Conservation (phyloP, 2,888 invertebrate genomes). For the Eucera pruinosa region DNA sequence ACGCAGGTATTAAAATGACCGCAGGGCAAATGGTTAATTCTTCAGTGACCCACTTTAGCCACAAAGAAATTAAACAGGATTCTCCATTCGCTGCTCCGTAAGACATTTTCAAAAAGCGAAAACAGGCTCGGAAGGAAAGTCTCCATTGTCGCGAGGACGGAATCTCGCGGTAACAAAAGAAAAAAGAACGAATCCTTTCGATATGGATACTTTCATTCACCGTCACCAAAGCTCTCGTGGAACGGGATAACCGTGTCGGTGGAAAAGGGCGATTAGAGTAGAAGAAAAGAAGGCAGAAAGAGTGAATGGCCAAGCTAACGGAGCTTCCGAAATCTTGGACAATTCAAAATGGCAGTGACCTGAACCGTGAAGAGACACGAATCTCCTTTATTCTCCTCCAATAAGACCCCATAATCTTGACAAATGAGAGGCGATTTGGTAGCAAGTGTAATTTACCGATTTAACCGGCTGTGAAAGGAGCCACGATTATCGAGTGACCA, state of each 20-base stretch:
- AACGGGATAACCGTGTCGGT: neutral
- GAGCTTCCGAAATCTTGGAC: neutral
- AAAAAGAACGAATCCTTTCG: neutral
- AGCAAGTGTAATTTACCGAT: constrained; percentile 44
- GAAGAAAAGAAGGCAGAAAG: neutral
- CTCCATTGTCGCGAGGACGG: neutral
- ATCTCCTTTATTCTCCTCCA: neutral
- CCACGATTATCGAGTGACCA: neutral
- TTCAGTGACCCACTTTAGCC: no score
- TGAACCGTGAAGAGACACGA: neutral
- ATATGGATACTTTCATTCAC: neutral
- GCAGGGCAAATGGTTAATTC: no score
- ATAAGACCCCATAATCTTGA: constrained; percentile 4
- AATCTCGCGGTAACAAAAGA: neutral
- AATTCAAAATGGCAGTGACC: neutral
- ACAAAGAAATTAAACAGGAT: no score
- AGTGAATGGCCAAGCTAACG: neutral
- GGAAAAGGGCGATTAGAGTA: neutral
- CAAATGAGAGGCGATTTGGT: constrained; percentile 14
- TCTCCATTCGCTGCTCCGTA: no score
- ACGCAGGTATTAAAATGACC: no score
- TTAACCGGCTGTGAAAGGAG: constrained; percentile 51
- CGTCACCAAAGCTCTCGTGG: neutral
- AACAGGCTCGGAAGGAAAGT: neutral
- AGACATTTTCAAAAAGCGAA: neutral